These are phyloP conservation scores for Ochotona princeps DNA, from an alignment of 2,113 vertebrate species.

Conservation along the genomic window DNA sequence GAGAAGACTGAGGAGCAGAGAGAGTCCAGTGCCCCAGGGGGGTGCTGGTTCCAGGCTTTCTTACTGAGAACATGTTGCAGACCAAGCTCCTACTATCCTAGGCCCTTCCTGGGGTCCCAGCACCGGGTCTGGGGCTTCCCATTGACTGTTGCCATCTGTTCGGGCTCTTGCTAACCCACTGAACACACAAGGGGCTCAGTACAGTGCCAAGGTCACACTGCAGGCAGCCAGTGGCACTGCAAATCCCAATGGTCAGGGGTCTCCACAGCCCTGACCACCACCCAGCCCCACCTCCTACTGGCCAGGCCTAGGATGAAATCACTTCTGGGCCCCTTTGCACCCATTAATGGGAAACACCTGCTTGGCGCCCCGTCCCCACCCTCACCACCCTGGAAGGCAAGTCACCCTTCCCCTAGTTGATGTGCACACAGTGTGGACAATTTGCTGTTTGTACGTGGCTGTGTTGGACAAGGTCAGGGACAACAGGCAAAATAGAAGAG, in stretches of 20 bases:
- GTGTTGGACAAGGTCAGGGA: fast-evolving
- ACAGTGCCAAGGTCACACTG: background rate
- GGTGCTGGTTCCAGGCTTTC: background rate
- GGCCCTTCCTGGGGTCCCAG: background rate
- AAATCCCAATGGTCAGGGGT: background rate
- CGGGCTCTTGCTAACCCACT: background rate
- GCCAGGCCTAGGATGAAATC: conserved; percentile 21
- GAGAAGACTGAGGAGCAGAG: background rate
- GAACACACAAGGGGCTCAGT: background rate
- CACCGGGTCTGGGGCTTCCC: too few species aligned
- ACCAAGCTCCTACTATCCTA: background rate
- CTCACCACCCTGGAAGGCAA: background rate
- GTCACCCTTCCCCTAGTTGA: background rate
- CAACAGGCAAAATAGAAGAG: background rate
- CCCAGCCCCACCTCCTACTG: background rate
- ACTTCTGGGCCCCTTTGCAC: background rate
- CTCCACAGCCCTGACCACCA: background rate
- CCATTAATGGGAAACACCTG: background rate
- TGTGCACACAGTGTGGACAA: background rate
- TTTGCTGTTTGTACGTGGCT: background rate
- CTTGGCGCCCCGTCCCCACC: background rate
- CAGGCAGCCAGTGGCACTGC: background rate
- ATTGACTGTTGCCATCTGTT: background rate
- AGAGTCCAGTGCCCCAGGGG: too few species aligned
- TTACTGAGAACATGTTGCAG: background rate